These are phyloP conservation scores for Esox niger DNA, from an alignment of 2,113 vertebrate species.

Conservation along the genomic window DNA sequence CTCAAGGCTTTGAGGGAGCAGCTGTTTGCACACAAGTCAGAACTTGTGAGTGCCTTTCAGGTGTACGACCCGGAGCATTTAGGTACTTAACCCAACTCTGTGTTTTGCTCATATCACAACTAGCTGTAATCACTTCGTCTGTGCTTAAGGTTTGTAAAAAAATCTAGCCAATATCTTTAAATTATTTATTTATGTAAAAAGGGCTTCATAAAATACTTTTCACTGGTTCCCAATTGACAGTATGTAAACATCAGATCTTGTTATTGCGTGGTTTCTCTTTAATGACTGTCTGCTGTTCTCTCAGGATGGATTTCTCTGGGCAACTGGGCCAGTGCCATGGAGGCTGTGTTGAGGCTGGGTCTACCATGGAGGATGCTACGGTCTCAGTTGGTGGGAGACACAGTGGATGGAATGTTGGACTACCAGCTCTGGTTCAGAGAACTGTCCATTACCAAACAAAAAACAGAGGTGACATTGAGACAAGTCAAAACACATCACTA, in stretches of 20 bases:
- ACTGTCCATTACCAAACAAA: constrained; percentile 65
- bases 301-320: constrained; percentile 69
- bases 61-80: constrained; percentile 65
- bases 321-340: constrained; percentile 82
- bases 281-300: not conserved
- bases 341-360: constrained; percentile 77
- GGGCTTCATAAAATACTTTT: too few species aligned
- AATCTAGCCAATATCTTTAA: too few species aligned
- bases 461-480: constrained; percentile 61
- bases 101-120: not conserved
- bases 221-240: too few species aligned
- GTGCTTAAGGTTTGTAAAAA: too few species aligned
- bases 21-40: constrained; percentile 73
- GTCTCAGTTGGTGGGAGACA: constrained; percentile 71
- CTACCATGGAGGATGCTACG: constrained; percentile 88
- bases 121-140: not conserved
- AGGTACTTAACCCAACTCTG: constrained; percentile 52
- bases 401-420: constrained; percentile 54
- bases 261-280: not conserved
- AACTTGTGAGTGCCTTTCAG: constrained; percentile 69
- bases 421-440: constrained; percentile 69
- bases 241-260: too few species aligned
- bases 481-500: not conserved
- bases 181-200: too few species aligned
- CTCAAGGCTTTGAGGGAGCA: constrained; percentile 67